Conservation (phyloP, 2,888 invertebrate genomes). For the Perithous albicinctus region DNA sequence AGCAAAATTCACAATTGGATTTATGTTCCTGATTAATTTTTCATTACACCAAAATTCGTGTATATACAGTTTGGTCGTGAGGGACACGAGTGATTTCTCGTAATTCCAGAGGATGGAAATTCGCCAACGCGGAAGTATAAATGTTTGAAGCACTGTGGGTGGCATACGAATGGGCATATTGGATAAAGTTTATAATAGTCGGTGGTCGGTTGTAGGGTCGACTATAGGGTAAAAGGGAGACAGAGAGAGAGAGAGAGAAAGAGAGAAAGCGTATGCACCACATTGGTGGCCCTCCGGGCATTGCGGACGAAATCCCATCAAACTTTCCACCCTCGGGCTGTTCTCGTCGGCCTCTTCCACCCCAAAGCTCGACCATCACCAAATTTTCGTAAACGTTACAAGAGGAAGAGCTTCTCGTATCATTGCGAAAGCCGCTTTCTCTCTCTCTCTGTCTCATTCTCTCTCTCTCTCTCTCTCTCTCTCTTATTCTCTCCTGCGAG, state of each 20-base stretch:
- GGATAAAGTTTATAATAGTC: slow-evolving; percentile 68
- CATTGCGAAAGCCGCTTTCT: slow-evolving; percentile 19
- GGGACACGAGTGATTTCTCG: slow-evolving; percentile 36
- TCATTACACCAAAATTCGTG: not conserved
- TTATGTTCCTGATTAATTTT: not conserved
- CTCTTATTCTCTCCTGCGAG: too few species aligned
- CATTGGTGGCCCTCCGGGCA: slow-evolving; percentile 50
- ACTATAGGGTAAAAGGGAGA: not conserved
- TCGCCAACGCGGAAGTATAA: slow-evolving; percentile 28
- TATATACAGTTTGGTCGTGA: not conserved
- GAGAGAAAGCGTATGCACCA: slow-evolving; percentile 50
- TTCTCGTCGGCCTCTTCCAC: slow-evolving; percentile 49
- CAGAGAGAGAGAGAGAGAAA: too few species aligned
- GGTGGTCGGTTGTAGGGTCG: slow-evolving; percentile 21
- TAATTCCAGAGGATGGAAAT: slow-evolving; percentile 18
- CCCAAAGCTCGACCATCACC: slow-evolving; percentile 37
- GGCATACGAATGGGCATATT: slow-evolving; percentile 16
- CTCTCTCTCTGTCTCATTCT: too few species aligned
- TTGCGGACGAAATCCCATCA: slow-evolving; percentile 70
- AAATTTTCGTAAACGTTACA: slow-evolving; percentile 67
- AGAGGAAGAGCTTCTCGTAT: slow-evolving; percentile 56
- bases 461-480: too few species aligned
- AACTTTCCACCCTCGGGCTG: slow-evolving; percentile 67
- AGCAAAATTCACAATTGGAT: not conserved
- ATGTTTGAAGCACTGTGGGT: slow-evolving; percentile 36